Evolutionary conservation across 2,888 invertebrate species (phyloP).

Genomic region (Drosophila planitibia): DNA sequence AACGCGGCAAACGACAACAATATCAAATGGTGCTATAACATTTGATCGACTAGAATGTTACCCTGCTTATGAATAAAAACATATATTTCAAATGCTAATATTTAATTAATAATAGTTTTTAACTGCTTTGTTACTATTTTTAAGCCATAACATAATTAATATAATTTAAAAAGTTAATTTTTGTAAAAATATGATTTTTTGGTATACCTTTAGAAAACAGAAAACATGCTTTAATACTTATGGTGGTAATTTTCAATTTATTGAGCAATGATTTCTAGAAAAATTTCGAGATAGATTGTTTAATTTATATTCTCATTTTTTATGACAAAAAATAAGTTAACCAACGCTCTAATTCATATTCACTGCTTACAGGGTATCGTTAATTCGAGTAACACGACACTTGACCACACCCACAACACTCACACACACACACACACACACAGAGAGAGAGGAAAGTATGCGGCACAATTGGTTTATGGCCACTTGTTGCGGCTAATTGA

Average conservation of each 20-base stretch:
- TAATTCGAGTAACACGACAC: not conserved
- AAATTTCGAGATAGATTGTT: not conserved
- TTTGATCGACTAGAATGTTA: slow-evolving; percentile 9
- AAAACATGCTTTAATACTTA: not conserved
- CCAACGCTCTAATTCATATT: not conserved
- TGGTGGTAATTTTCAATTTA: not conserved
- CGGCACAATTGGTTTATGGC: slow-evolving; percentile 59
- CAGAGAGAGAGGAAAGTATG: slow-evolving; percentile 58
- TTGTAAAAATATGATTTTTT: too few relatives aligned
- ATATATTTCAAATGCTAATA: too few relatives aligned
- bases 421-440: not conserved
- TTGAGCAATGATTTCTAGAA: not conserved
- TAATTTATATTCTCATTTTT: not conserved
- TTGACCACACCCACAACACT: slow-evolving; percentile 58
- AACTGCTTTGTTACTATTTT: too few relatives aligned
- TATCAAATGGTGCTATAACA: too few relatives aligned
- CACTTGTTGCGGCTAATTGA: slow-evolving; percentile 79
- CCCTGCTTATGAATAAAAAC: not conserved
- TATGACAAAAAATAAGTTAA: not conserved
- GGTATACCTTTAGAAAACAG: too few relatives aligned
- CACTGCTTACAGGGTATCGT: slow-evolving; percentile 21
- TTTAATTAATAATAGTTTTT: not conserved
- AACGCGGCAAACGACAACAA: slow-evolving; percentile 34
- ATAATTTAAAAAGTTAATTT: too few relatives aligned
- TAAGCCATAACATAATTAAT: too few relatives aligned